Conservation (phyloP, 2,797 vertebrate genomes). For the Myotis pilosus region DNA sequence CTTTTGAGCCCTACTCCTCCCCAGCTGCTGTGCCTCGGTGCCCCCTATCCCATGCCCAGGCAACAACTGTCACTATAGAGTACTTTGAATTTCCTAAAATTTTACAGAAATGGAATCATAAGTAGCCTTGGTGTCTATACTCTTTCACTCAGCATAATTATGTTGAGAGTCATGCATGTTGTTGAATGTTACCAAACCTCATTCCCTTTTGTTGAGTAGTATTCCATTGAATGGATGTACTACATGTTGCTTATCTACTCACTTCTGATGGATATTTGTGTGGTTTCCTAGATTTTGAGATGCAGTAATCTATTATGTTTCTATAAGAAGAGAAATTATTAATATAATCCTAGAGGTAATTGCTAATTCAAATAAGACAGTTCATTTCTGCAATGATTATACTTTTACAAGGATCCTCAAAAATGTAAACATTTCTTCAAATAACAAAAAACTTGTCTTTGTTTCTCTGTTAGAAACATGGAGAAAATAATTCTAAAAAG, state of each 20-base stretch:
- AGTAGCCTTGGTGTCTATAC: background rate
- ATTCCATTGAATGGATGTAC: background rate
- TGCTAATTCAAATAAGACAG: background rate
- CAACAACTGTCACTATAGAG: background rate
- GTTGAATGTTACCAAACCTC: background rate
- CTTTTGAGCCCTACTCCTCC: background rate
- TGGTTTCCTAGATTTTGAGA: background rate
- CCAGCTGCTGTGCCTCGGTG: background rate
- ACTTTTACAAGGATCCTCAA: background rate
- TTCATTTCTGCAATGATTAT: background rate
- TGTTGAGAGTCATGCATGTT: background rate
- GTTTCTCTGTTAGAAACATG: background rate
- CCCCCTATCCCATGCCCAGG: accelerated
- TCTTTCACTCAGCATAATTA: background rate
- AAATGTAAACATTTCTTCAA: background rate
- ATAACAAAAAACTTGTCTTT: background rate
- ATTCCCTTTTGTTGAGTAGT: background rate
- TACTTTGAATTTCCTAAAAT: background rate
- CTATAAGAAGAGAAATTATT: background rate
- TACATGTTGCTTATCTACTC: background rate
- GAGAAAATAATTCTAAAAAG: background rate
- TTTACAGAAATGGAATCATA: background rate
- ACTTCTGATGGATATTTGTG: background rate
- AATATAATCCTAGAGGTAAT: background rate
- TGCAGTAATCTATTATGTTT: background rate